Evolutionary conservation across 2,888 invertebrate genomes (phyloP).

Genomic region (Zelleria hepariella): DNA sequence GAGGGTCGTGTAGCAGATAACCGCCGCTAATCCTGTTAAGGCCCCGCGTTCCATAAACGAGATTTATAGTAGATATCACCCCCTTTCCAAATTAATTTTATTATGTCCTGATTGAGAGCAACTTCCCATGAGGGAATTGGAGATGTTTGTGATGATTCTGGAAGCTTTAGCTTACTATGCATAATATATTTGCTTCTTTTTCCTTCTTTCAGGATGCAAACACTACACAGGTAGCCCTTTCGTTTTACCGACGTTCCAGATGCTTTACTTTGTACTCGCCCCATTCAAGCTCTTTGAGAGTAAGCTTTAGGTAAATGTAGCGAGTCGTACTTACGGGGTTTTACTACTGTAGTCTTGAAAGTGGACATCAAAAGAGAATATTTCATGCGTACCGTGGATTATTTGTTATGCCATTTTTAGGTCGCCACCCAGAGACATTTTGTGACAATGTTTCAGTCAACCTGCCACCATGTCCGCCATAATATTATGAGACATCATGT

Average conservation of each 20-base stretch:
- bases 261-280: constrained; percentile 1
- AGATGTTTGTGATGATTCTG: neutral
- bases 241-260: neutral
- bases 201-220: too few relatives aligned
- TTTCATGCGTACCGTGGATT: neutral
- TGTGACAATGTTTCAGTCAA: neutral
- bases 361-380: constrained; percentile 1
- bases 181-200: too few relatives aligned
- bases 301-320: neutral
- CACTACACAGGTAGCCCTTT: too few relatives aligned
- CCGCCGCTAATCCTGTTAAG: constrained; percentile 52
- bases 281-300: neutral
- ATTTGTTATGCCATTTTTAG: neutral
- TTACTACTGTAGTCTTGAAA: neutral
- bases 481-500: neutral
- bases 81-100: constrained; percentile 65
- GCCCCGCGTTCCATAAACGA: constrained; percentile 45
- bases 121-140: constrained; percentile 32
- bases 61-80: constrained; percentile 54
- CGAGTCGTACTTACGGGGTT: neutral
- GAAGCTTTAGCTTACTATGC: too few relatives aligned
- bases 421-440: neutral
- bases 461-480: neutral
- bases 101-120: constrained; percentile 50
- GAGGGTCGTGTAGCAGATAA: constrained; percentile 35